Percentiles rank a stretch among this genome's conserved stretches.
phyloP scores from a whole-genome alignment of 2,113 vertebrate species.

The Heloderma charlesbogerti region DNA sequence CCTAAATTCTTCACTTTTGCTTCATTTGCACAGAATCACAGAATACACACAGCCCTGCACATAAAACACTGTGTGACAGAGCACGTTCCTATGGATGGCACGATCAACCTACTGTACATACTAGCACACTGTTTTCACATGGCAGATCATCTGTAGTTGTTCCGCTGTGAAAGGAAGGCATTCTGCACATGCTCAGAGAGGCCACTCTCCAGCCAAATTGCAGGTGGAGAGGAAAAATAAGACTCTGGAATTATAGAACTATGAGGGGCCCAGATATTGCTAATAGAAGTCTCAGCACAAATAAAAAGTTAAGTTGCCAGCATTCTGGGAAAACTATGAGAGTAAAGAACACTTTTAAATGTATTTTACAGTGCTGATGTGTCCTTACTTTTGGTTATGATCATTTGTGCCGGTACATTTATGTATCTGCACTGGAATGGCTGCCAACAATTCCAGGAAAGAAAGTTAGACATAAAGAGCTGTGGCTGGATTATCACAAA shows the following conservation, averaged over 20 bases:
- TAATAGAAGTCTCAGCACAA: not conserved
- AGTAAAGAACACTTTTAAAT: not conserved
- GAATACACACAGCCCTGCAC: not conserved
- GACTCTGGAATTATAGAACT: not conserved
- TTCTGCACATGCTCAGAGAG: not conserved
- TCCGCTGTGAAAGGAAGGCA: not conserved
- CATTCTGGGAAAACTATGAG: not conserved
- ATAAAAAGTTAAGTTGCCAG: not conserved
- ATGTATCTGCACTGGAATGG: not conserved
- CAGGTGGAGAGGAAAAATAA: not conserved
- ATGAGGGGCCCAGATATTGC: not conserved
- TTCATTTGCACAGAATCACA: not conserved
- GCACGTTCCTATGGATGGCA: not conserved
- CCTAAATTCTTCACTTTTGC: not conserved
- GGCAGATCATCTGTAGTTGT: too few relatives aligned
- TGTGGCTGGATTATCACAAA: slow-evolving; percentile 2
- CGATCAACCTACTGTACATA: not conserved
- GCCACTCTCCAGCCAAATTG: not conserved
- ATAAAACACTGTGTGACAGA: not conserved
- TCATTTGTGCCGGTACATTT: not conserved
- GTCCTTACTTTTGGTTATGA: not conserved
- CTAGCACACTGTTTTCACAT: not conserved
- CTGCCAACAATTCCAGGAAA: slow-evolving; percentile 7
- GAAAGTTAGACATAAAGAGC: not conserved
- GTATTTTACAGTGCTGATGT: not conserved